A percentile compares a stretch with the other conserved stretches of the same genome.
Conservation (phyloP, 1,140 invertebrate species). For the Dreissena polymorpha region DNA sequence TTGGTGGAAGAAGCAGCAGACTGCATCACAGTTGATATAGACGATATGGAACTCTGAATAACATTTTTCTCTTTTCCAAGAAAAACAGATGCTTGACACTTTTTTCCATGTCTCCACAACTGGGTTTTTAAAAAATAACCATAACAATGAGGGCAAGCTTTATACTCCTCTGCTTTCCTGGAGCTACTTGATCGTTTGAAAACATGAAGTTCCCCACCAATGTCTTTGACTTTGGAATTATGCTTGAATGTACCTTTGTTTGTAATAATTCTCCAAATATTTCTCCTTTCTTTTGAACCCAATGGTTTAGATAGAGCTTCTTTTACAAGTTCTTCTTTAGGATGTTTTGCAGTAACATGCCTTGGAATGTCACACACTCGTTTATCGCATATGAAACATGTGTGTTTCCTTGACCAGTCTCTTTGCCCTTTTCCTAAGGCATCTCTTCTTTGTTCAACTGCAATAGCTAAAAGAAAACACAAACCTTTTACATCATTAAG, state of each 20-base stretch:
- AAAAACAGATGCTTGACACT: background rate
- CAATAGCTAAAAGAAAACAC: conserved; percentile 12
- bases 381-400: conserved; percentile 22
- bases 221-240: conserved; percentile 9
- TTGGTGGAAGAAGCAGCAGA: background rate
- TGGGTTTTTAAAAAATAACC: conserved; percentile 22
- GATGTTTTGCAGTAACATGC: conserved; percentile 24
- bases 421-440: conserved; percentile 15
- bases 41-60: conserved; percentile 16
- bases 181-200: conserved; percentile 2
- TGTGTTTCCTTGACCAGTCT: conserved; percentile 29
- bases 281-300: conserved; percentile 19
- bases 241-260: conserved; percentile 23
- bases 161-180: conserved; percentile 15
- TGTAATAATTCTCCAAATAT: conserved; percentile 20
- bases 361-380: conserved; percentile 27
- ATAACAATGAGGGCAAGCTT: conserved; percentile 15
- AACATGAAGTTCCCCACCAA: conserved; percentile 31
- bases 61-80: conserved; percentile 1
- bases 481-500: background rate
- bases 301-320: conserved; percentile 18
- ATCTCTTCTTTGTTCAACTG: conserved; percentile 19
- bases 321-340: conserved; percentile 27
- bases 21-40: background rate
- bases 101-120: conserved; percentile 31